phyloP scores from a whole-genome alignment of 2,113 vertebrate genomes.

The Calyptomena viridis region DNA sequence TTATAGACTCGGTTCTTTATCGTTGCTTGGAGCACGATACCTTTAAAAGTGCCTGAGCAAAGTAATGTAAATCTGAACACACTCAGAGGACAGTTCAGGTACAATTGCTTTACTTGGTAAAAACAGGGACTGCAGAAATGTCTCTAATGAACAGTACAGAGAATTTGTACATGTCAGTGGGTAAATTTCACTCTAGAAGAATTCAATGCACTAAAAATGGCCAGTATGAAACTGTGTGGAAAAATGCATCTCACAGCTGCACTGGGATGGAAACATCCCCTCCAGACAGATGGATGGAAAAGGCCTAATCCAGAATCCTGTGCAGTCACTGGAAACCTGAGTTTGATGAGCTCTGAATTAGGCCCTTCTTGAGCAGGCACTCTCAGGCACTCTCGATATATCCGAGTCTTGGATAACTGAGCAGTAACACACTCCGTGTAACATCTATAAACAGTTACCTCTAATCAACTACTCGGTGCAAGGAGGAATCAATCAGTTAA shows the following conservation, averaged over 20 bases:
- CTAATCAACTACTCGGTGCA: neutral
- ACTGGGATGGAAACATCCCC: neutral
- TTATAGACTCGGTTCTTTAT: neutral
- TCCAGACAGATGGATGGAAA: neutral
- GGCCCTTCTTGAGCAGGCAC: neutral
- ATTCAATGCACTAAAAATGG: neutral
- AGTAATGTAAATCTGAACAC: neutral
- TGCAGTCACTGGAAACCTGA: neutral
- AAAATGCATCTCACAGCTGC: neutral
- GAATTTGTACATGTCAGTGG: neutral
- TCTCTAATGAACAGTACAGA: neutral
- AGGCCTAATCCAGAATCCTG: neutral
- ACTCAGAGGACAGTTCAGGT: neutral
- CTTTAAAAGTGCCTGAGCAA: neutral
- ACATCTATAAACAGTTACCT: neutral
- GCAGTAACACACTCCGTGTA: accelerated
- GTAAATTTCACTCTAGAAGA: neutral
- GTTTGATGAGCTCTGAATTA: neutral
- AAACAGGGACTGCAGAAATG: neutral
- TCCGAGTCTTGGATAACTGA: neutral
- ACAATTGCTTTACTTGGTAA: neutral
- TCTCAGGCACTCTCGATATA: neutral
- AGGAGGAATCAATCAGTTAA: neutral
- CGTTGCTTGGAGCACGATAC: accelerated
- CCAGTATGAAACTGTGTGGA: neutral